phyloP scores from a whole-genome alignment of 2,797 vertebrate genomes.

The Caiman crocodilus region DNA sequence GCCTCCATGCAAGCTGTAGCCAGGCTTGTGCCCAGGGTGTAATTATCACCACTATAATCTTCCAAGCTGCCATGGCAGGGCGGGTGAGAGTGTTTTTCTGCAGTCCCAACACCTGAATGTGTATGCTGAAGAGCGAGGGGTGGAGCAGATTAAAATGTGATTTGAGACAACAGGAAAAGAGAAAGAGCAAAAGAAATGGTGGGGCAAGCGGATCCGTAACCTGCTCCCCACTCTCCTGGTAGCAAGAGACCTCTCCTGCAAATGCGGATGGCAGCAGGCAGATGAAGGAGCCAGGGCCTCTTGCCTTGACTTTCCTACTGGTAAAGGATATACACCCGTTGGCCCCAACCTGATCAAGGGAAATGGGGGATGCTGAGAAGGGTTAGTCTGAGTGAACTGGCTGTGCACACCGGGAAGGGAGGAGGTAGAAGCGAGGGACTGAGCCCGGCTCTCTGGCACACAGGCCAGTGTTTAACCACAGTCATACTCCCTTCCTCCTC shows the following conservation, averaged over 20 bases:
- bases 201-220: neutral
- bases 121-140: constrained; percentile 1
- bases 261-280: neutral
- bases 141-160: rapidly evolving
- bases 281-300: neutral
- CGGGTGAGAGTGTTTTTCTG: constrained; percentile 67
- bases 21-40: constrained; percentile 27
- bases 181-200: neutral
- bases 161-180: neutral
- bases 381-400: neutral
- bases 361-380: neutral
- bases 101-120: constrained; percentile 51
- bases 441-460: neutral
- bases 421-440: neutral
- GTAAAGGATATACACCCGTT: neutral
- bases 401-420: neutral
- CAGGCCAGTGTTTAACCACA: neutral
- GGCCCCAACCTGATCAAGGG: neutral
- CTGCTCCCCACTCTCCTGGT: neutral
- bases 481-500: too few relatives aligned
- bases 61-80: neutral
- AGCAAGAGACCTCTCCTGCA: neutral
- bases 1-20: neutral
- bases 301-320: neutral
- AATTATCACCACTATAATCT: constrained; percentile 56